These are phyloP conservation scores for Hippopotamyrus pictus DNA, from an alignment of 2,797 vertebrate genomes.

Conservation along the genomic window DNA sequence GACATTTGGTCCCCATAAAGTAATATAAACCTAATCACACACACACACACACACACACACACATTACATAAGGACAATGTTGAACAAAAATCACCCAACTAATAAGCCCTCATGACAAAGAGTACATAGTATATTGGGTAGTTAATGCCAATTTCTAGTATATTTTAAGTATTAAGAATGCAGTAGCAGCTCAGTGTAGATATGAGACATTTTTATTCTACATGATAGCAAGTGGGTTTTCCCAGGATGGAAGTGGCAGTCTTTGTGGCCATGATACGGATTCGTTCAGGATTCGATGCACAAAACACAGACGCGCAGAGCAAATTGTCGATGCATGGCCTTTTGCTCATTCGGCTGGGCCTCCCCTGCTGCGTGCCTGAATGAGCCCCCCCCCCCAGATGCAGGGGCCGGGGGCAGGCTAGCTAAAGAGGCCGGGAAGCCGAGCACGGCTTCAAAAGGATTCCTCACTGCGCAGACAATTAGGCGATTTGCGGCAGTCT, in stretches of 20 bases:
- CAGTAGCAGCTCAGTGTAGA: not conserved
- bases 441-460: not conserved
- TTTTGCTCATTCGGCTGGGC: not conserved
- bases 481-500: not conserved
- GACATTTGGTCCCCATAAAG: not conserved
- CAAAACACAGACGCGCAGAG: not conserved
- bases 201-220: not conserved
- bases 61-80: not conserved
- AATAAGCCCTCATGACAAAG: not conserved
- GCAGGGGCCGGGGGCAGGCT: not conserved
- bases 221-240: not conserved
- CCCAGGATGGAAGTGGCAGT: not conserved
- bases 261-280: not conserved
- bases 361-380: slow-evolving; percentile 5
- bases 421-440: not conserved
- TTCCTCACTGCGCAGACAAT: not conserved
- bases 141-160: not conserved
- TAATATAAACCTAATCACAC: too few species aligned
- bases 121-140: not conserved
- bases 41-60: not conserved
- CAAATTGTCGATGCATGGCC: slow-evolving; percentile 1
- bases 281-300: not conserved
- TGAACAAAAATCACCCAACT: not conserved
- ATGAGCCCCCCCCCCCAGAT: not conserved
- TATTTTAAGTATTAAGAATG: not conserved